Base-by-base conservation (phyloP, 2,113 vertebrate species). In the Azemiops feae region DNA sequence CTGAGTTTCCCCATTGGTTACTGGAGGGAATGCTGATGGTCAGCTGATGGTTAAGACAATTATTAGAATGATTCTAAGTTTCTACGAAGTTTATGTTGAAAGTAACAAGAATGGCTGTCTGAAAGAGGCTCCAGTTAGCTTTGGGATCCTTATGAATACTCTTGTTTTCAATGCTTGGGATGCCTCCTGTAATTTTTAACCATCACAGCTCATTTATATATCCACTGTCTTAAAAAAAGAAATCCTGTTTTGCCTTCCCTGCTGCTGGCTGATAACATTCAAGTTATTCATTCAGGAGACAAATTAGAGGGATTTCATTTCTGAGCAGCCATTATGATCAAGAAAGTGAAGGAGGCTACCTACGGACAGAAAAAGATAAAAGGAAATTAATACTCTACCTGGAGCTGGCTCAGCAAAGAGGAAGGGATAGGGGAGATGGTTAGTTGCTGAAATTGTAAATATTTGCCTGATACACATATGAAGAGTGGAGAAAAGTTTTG, bases 271-370 rank as follows among this genome's bases (percentile, higher is more conserved):
- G 88, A 2, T 0, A 60, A 22, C 88, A 45, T 25, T 74, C 45
- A 88, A 92, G 30, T 81, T 30, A 90, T 11, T 55, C 18, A 88
- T 30, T 20, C 18, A 23, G 45, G 0, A 0, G 54, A 39, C 18
- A 92, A 86, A 88, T 93, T 23, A 94, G 74, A 91, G 8, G 20
- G 20, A 74, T 58, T 93, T 94, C n/a, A 69, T n/a, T 86, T 54
- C 45, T 88, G 52, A 93, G 39, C 52, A 92, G 87, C 6, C n/a
- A 22, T 45, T 16, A 64, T 34, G 45, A 92, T 88, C 87, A 93
- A 92, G 81, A 55, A 39, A 12, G 45, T 92, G 85, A 54, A 92
- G 27, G 81, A 53, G 52, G 74, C 54, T 14, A 69, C 1, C 23
- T 85, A 57, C 5, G 4, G 5, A 86, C 22, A 16, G 87, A 91